These are phyloP conservation scores for Lytechinus variegatus DNA, from an alignment of 35 echinoderm and acorn worm genomes.

Conservation along the genomic window DNA sequence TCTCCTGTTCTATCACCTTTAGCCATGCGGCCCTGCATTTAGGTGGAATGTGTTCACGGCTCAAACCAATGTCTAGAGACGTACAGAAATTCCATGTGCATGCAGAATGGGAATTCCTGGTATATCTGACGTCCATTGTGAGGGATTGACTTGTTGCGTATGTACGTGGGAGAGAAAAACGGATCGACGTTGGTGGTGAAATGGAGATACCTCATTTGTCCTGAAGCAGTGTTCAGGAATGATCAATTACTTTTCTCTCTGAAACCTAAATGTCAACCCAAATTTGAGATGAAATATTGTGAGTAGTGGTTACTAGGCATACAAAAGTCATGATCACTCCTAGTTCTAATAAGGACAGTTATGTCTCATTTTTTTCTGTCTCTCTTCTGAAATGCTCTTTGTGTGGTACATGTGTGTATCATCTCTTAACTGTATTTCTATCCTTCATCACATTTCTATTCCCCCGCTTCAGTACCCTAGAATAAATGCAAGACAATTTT, in stretches of 20 bases:
- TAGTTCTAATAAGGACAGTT: neutral
- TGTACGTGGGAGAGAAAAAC: neutral
- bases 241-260: neutral
- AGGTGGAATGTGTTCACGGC: neutral
- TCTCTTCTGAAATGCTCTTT: neutral
- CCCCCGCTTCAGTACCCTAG: neutral
- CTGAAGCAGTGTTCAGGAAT: neutral
- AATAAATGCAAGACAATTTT: neutral
- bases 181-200: neutral
- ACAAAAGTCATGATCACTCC: neutral
- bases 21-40: neutral
- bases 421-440: neutral
- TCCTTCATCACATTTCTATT: neutral
- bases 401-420: neutral
- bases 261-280: neutral
- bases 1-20: neutral
- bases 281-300: neutral
- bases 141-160: neutral
- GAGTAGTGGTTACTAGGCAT: neutral
- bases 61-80: neutral
- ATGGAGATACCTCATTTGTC: neutral
- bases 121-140: neutral
- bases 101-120: neutral
- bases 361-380: neutral
- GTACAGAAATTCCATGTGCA: neutral